Evolutionary conservation across 2,888 invertebrate genomes (phyloP).

Genomic region (Lobophora halterata): DNA sequence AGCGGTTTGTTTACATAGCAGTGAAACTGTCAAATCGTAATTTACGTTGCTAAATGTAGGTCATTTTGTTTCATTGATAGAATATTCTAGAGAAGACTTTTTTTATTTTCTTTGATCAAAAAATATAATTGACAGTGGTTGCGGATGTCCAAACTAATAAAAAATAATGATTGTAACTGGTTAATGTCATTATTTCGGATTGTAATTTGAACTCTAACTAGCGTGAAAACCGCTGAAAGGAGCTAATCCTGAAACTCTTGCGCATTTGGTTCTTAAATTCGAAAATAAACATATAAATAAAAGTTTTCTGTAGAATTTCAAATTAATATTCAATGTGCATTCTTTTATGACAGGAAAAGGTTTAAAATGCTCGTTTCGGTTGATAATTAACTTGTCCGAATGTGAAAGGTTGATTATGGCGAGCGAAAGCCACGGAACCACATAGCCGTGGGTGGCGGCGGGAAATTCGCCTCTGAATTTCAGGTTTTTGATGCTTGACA

Average conservation of each 20-base stretch:
- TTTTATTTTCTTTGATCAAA: too few relatives aligned
- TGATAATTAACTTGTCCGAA: constrained; percentile 27
- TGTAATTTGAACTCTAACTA: too few relatives aligned
- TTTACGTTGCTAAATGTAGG: constrained; percentile 36
- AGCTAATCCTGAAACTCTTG: too few relatives aligned
- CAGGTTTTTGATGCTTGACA: constrained; percentile 15
- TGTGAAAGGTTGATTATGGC: constrained; percentile 29
- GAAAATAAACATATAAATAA: too few relatives aligned
- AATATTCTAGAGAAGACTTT: neutral
- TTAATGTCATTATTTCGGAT: too few relatives aligned
- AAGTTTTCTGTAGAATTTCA: neutral
- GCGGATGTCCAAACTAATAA: too few relatives aligned
- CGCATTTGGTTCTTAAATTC: too few relatives aligned
- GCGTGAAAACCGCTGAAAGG: too few relatives aligned
- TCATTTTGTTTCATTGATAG: constrained; percentile 22
- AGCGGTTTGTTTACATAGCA: constrained; percentile 51
- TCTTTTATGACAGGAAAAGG: constrained; percentile 23
- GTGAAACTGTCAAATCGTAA: constrained; percentile 46
- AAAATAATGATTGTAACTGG: too few relatives aligned
- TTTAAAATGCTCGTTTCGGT: constrained; percentile 18
- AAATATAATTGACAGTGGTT: too few relatives aligned
- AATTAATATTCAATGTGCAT: constrained; percentile 2
- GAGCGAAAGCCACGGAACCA: constrained; percentile 27
- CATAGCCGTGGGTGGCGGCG: constrained; percentile 16
- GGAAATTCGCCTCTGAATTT: constrained; percentile 29